These are phyloP conservation scores for Hyppa rectilinea DNA, from an alignment of 2,888 invertebrate genomes.

Conservation along the genomic window DNA sequence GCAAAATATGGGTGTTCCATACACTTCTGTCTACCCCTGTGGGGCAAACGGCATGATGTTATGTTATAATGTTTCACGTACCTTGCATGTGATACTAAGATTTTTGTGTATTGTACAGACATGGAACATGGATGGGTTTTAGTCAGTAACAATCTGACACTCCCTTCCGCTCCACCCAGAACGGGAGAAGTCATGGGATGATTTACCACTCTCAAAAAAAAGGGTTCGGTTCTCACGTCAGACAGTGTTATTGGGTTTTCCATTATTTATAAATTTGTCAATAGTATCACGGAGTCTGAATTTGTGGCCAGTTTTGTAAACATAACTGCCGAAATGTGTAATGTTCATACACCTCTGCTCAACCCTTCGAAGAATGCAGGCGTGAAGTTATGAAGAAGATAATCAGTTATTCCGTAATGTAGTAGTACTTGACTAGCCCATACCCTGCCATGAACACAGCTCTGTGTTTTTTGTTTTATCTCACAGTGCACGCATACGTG, in stretches of 20 bases:
- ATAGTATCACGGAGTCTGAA: neutral
- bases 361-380: neutral
- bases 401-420: neutral
- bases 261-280: neutral
- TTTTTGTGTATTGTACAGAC: constrained; percentile 12
- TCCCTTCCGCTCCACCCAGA: too few species aligned
- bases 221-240: too few species aligned
- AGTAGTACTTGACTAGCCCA: too few species aligned
- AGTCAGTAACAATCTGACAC: too few species aligned
- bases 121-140: too few species aligned
- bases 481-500: too few species aligned
- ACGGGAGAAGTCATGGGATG: too few species aligned
- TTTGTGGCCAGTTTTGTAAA: neutral
- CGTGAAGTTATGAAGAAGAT: neutral
- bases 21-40: neutral
- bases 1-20: neutral
- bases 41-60: too few species aligned
- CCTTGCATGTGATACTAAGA: constrained; percentile 27
- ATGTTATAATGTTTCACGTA: neutral
- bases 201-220: too few species aligned
- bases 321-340: neutral
- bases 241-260: neutral
- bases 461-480: too few species aligned
- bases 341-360: neutral
- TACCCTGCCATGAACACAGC: too few species aligned